Evolutionary conservation across 2,888 invertebrate genomes (phyloP), one percentile per base, ranked within the genome.

Genomic region (Drosophila mulleri): DNA sequence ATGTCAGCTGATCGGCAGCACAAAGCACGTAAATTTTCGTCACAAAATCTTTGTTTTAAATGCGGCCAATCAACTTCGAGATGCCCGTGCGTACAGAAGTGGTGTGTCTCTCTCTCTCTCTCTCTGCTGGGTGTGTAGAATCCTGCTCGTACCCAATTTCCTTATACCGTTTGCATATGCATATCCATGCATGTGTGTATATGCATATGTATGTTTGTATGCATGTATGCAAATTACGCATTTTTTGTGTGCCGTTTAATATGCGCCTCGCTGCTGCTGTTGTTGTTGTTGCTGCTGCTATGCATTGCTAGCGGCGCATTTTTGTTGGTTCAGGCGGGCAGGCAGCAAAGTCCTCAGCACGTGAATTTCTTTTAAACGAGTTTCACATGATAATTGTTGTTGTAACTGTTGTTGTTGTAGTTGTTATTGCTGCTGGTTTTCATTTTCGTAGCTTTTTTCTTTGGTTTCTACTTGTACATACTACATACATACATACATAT

Each of bases 351-450:
- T 69, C 37, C 52, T 75, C 54, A 58, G 44, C 68, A 84, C 84
- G 84, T 84, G 84, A 82, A 86, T 84, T 83, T 84, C 84, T 86
- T 84, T 86, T 64, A 86, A 84, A 84, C 84, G 68, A 60, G 86
- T 84, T 86, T 82, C 74, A 58, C 82, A 79, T 69, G 66, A 72
- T 69, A 67, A 70, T 58, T 54, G 70, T 71, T 75, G 58, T 62
- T 39, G 37, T 39, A 39, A 16, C 37, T 37, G 37, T 16, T 47
- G 67, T 67, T 75, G 57, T 63, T 44, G 23, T 44, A 42, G 50
- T 60, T 73, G 52, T 53, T 61, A 41, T 39, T 73, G 76, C 60
- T 73, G 81, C 42, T 66, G 56, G 35, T 83, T 83, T 82, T 82
- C 78, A 75, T 82, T 82, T 79, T 82, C 79, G 63, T 72, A 61